A percentile compares a stretch with the other conserved stretches of the same genome.
Evolutionary conservation across 2,888 invertebrate genomes (phyloP).

Genomic region (Drosophila tripunctata): DNA sequence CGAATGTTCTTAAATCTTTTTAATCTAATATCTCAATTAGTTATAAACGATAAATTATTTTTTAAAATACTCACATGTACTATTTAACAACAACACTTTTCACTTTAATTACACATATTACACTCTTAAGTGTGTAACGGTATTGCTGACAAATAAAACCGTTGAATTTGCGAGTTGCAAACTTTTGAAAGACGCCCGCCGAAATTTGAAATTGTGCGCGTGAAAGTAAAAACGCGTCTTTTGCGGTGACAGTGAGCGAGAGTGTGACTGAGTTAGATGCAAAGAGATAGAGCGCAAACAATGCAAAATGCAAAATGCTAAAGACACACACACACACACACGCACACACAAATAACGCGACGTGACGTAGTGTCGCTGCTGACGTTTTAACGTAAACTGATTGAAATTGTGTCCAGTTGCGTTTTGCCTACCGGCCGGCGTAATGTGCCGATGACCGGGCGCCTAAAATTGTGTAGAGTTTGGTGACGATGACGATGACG

Average conservation of each 20-base stretch:
- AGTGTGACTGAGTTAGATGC: not conserved
- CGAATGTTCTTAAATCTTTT: no score
- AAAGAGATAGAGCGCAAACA: not conserved
- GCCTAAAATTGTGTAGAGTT: conserved; percentile 77
- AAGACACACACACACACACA: conserved; percentile 3
- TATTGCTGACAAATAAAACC: not conserved
- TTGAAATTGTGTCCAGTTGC: conserved; percentile 69
- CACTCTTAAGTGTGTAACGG: not conserved
- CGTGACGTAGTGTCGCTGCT: conserved; percentile 68
- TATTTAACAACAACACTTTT: not conserved
- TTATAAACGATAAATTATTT: not conserved
- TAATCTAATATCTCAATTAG: not conserved
- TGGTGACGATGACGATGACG: conserved; percentile 56
- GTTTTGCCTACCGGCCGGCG: conserved; percentile 19
- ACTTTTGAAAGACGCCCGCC: no score
- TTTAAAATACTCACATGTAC: not conserved
- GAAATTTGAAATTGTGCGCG: conserved; percentile 41
- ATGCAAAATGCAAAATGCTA: conserved; percentile 8
- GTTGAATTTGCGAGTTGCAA: no score
- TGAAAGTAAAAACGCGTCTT: conserved; percentile 47
- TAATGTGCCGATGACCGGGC: conserved; percentile 50
- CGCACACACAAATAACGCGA: no score
- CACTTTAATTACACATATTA: not conserved
- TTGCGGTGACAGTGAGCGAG: not conserved
- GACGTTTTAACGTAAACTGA: conserved; percentile 75